These are phyloP conservation scores for Rhodinocichla rosea DNA, from an alignment of 2,113 vertebrate genomes.

Conservation along the genomic window DNA sequence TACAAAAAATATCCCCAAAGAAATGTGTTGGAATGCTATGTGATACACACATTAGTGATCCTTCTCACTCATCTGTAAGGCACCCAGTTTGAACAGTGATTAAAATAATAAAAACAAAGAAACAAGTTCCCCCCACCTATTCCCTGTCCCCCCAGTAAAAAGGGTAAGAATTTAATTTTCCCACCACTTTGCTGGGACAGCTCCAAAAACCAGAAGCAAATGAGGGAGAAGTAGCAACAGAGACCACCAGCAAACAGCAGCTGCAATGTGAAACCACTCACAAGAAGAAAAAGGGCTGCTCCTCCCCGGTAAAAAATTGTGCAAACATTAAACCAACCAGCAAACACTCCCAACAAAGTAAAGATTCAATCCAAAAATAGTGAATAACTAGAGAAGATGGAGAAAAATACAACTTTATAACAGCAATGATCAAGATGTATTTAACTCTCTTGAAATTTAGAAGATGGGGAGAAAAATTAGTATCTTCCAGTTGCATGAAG, in stretches of 20 bases:
- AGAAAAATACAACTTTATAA: neutral
- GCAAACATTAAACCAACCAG: neutral
- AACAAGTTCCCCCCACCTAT: rapidly evolving
- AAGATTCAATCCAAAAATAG: neutral
- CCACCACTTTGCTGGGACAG: neutral
- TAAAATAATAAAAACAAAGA: neutral
- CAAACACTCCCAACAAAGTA: neutral
- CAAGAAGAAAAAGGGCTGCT: neutral
- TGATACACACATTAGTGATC: neutral
- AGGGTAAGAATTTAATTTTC: neutral
- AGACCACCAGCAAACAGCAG: constrained; percentile 58
- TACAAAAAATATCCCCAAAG: neutral
- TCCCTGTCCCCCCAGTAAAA: rapidly evolving
- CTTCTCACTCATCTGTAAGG: neutral
- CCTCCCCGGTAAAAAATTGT: neutral
- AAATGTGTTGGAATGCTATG: neutral
- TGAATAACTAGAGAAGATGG: neutral
- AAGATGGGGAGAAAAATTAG: rapidly evolving
- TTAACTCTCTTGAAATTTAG: neutral
- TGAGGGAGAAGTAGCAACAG: neutral
- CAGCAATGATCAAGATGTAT: neutral
- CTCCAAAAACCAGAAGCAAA: neutral
- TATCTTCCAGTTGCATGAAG: neutral
- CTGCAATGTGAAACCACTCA: neutral
- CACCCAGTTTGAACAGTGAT: neutral